Evolutionary conservation across 2,113 vertebrate genomes (phyloP).

Genomic region (Callipepla squamata): DNA sequence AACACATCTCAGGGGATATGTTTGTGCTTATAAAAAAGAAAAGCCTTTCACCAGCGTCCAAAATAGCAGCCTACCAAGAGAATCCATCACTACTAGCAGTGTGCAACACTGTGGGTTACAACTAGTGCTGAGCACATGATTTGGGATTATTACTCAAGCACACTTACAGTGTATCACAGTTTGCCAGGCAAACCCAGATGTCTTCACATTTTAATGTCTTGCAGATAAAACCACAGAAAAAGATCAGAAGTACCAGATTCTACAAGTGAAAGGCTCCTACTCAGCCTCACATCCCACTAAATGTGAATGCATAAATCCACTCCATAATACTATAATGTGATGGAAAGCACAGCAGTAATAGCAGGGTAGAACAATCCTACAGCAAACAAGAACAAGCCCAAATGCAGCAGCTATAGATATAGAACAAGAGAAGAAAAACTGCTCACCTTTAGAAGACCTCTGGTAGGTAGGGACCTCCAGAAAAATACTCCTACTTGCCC

Average conservation of each 20-base stretch:
- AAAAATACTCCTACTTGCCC: too few relatives aligned
- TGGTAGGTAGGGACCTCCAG: too few relatives aligned
- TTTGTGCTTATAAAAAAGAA: background rate
- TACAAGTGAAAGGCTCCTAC: background rate
- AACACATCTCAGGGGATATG: background rate
- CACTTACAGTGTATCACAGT: background rate
- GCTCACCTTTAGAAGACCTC: too few relatives aligned
- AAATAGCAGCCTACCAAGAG: background rate
- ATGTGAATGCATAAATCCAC: fast-evolving
- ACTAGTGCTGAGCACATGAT: background rate
- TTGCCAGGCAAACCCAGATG: background rate
- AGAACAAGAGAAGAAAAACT: too few relatives aligned
- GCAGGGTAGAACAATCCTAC: too few relatives aligned
- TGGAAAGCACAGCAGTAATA: too few relatives aligned
- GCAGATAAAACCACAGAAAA: background rate
- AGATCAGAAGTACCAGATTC: background rate
- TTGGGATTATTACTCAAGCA: slow-evolving; percentile 14
- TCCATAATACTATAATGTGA: too few relatives aligned
- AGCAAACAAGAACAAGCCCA: too few relatives aligned
- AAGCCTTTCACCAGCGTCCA: background rate
- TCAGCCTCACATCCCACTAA: fast-evolving
- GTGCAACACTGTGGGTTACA: background rate
- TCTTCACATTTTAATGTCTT: background rate
- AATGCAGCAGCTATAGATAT: too few relatives aligned
- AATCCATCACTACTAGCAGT: background rate